A percentile compares a stretch with the other conserved stretches of the same genome.
These are phyloP conservation scores for Yponomeuta evonymella DNA, from an alignment of 2,888 invertebrate genomes.

Conservation along the genomic window DNA sequence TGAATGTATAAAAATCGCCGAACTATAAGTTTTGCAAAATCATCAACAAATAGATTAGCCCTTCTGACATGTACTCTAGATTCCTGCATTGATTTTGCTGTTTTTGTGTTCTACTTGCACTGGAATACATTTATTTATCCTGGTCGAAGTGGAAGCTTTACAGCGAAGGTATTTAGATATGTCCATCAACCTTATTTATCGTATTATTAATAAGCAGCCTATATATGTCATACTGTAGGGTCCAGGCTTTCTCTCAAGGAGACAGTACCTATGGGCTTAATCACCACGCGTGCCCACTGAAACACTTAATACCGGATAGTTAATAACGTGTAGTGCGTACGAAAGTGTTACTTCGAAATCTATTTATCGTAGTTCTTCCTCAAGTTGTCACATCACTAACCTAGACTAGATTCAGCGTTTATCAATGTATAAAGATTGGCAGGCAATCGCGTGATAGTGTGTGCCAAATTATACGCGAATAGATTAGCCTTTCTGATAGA, in stretches of 20 bases:
- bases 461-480: constrained; percentile 51
- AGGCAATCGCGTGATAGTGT: constrained; percentile 44
- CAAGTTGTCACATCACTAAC: constrained; percentile 39
- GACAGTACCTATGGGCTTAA: too few relatives aligned
- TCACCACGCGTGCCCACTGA: too few relatives aligned
- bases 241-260: too few relatives aligned
- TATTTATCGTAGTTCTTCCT: not conserved
- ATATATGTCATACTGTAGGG: too few relatives aligned
- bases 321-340: too few relatives aligned
- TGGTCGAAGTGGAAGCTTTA: not conserved
- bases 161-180: not conserved
- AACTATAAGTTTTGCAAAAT: constrained; percentile 58
- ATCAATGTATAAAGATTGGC: constrained; percentile 62
- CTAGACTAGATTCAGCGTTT: constrained; percentile 31
- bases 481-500: constrained; percentile 38
- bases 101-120: not conserved
- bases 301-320: too few relatives aligned
- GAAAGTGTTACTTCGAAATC: too few relatives aligned
- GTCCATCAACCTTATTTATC: not conserved
- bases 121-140: not conserved
- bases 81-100: constrained; percentile 18
- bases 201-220: too few relatives aligned
- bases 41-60: constrained; percentile 47
- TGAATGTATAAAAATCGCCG: constrained; percentile 58
- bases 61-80: constrained; percentile 16